Evolutionary conservation across 2,888 invertebrate genomes (phyloP).

Genomic region (Yponomeuta cagnagella): DNA sequence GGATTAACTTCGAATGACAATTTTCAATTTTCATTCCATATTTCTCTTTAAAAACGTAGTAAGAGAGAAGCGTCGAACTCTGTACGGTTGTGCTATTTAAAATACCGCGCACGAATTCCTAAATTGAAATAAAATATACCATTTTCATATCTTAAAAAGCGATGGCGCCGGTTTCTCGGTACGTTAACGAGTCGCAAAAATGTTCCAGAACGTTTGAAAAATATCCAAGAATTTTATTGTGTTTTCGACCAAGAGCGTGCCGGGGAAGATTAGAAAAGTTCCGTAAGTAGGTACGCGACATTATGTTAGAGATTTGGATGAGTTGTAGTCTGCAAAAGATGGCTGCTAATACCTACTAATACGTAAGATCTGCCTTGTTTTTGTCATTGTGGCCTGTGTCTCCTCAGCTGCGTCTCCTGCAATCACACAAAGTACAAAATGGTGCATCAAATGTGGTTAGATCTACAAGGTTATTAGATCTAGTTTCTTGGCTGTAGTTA

Average conservation of each 20-base stretch:
- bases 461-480: too few relatives aligned
- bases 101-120: conserved; percentile 66
- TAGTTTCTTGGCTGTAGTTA: too few relatives aligned
- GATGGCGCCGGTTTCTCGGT: conserved; percentile 25
- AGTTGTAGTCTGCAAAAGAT: too few relatives aligned
- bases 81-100: conserved; percentile 52
- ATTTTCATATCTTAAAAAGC: conserved; percentile 41
- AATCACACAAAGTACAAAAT: too few relatives aligned
- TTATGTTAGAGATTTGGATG: too few relatives aligned
- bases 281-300: neutral
- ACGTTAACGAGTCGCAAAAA: conserved; percentile 28
- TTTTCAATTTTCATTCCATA: conserved; percentile 24
- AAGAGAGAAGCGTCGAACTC: conserved; percentile 48
- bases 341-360: too few relatives aligned
- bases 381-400: too few relatives aligned
- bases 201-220: conserved; percentile 1
- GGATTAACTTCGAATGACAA: neutral
- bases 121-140: conserved; percentile 71
- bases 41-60: conserved; percentile 47
- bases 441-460: too few relatives aligned
- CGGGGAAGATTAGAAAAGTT: neutral
- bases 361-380: too few relatives aligned
- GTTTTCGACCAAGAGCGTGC: neutral
- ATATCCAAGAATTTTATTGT: neutral
- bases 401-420: too few relatives aligned